Conservation (phyloP, 2,888 invertebrate species). For the Psylliodes chrysocephalus region DNA sequence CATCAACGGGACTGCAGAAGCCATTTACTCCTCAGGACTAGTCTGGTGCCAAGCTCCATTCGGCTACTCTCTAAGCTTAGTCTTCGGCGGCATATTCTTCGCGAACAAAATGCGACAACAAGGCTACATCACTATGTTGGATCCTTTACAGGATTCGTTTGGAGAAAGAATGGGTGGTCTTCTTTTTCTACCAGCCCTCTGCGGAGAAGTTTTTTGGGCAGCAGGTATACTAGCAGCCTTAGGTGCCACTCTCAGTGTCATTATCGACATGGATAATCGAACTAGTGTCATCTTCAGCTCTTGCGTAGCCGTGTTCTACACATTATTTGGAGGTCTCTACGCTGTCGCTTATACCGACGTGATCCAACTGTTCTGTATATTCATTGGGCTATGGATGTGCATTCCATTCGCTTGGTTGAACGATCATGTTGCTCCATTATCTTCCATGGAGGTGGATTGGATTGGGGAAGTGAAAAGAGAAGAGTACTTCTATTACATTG, state of each 20-base stretch:
- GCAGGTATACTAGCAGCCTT: constrained; percentile 97
- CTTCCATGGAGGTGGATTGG: constrained; percentile 89
- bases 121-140: constrained; percentile 98
- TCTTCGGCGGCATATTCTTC: constrained; percentile 97
- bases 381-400: constrained; percentile 97
- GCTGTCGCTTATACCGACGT: constrained; percentile 99
- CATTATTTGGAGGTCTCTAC: constrained; percentile 96
- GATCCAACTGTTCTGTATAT: constrained; percentile 97
- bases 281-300: constrained; percentile 95
- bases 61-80: constrained; percentile 95
- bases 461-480: constrained; percentile 80
- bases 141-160: constrained; percentile 96
- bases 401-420: constrained; percentile 95
- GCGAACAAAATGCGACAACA: constrained; percentile 97
- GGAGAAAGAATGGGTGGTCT: constrained; percentile 98
- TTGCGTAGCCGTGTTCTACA: constrained; percentile 96
- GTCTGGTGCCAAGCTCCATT: constrained; percentile 99
- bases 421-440: constrained; percentile 84
- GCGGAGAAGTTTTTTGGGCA: constrained; percentile 97
- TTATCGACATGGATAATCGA: constrained; percentile 94
- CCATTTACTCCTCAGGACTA: constrained; percentile 91
- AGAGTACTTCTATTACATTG: constrained; percentile 85
- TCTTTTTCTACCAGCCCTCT: constrained; percentile 93
- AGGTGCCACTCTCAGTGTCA: constrained; percentile 95
- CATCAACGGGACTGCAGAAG: constrained; percentile 99